Evolutionary conservation across 2,888 invertebrate species (phyloP).

Genomic region (Heliconius sara): DNA sequence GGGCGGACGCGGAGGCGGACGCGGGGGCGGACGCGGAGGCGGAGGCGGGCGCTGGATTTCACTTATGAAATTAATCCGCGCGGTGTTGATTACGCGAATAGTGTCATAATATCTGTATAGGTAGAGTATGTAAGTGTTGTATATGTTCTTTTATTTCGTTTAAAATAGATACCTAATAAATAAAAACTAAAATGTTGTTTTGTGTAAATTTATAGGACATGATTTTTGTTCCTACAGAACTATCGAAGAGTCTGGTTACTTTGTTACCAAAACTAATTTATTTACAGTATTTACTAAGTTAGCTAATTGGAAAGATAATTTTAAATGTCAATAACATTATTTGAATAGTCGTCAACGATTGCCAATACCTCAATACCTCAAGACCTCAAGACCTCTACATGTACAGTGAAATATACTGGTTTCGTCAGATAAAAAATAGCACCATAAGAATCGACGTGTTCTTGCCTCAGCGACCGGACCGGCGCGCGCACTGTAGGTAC

Average conservation of each 20-base stretch:
- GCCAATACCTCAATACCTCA: neutral
- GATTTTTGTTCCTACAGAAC: too few species aligned
- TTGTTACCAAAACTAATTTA: too few species aligned
- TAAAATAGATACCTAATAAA: neutral
- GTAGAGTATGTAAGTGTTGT: too few species aligned
- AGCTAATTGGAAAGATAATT: too few species aligned
- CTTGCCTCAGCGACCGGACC: neutral
- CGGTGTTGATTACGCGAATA: constrained; percentile 41
- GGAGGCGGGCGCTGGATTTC: constrained; percentile 34
- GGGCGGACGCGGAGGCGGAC: too few species aligned
- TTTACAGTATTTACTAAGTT: too few species aligned
- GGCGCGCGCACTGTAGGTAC: too few species aligned
- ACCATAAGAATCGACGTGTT: neutral
- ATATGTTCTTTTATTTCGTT: neutral
- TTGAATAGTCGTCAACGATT: neutral
- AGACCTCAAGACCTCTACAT: neutral
- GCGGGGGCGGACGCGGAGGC: constrained; percentile 14
- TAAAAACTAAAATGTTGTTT: neutral
- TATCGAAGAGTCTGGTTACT: too few species aligned
- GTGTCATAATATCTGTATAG: constrained; percentile 40
- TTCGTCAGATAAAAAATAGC: neutral
- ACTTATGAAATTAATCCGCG: constrained; percentile 46
- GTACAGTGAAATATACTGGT: neutral
- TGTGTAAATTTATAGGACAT: too few species aligned
- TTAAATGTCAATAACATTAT: neutral